A percentile compares a stretch with the other conserved stretches of the same genome.
Evolutionary conservation across 1,140 invertebrate genomes (phyloP).

Genomic region (Scaptomyza graminum): DNA sequence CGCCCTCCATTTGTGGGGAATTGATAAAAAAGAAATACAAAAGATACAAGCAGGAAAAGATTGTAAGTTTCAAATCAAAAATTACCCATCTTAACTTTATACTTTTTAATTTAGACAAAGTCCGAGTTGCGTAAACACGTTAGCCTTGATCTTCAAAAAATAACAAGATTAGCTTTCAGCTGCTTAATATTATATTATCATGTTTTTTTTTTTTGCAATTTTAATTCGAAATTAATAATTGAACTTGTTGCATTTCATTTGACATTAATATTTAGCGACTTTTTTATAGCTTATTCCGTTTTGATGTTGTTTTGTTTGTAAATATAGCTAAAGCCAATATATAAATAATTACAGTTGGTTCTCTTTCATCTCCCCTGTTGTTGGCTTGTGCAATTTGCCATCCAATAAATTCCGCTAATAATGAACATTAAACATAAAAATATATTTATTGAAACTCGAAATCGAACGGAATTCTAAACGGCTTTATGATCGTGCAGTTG

Average conservation of each 20-base stretch:
- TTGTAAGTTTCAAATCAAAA: neutral
- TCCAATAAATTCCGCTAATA: constrained; percentile 24
- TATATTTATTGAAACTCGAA: neutral
- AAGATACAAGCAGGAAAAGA: constrained; percentile 11
- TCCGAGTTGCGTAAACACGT: neutral
- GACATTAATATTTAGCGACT: neutral
- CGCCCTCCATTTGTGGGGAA: neutral
- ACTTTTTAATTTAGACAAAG: no score
- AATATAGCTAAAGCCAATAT: neutral
- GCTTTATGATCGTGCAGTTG: constrained; percentile 11
- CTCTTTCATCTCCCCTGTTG: constrained; percentile 1
- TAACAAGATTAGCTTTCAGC: neutral
- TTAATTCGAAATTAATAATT: neutral
- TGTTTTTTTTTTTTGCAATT: neutral
- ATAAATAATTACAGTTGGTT: neutral
- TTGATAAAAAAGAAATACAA: neutral
- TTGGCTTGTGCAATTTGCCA: constrained; percentile 27
- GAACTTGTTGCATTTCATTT: neutral
- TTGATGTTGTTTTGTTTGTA: neutral
- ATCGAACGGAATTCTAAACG: constrained; percentile 18
- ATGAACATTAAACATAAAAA: constrained; percentile 12
- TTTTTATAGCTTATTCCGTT: constrained; percentile 2
- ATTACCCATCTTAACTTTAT: neutral
- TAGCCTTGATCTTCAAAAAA: neutral
- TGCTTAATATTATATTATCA: neutral